Percentiles rank a stretch among this genome's conserved stretches.
phyloP scores from a whole-genome alignment of 2,888 invertebrate species.

The Melieria omissa region DNA sequence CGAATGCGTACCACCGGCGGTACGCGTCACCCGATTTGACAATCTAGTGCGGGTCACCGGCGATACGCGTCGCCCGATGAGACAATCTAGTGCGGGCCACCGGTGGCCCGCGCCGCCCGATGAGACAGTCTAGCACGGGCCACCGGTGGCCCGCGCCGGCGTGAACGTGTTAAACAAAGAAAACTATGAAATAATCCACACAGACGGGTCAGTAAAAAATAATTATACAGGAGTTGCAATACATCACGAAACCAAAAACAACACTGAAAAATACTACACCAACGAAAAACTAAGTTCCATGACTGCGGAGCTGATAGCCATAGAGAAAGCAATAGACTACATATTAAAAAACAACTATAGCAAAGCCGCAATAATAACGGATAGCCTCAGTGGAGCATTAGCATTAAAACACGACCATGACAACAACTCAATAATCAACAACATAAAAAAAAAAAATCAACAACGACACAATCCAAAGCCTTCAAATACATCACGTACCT shows the following conservation, averaged over 20 bases:
- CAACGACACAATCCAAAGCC: background rate
- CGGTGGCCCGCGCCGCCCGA: no score
- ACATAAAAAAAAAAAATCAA: slow-evolving; percentile 2
- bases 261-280: background rate
- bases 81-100: no score
- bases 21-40: no score
- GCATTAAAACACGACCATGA: slow-evolving; percentile 1
- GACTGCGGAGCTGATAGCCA: slow-evolving; percentile 15
- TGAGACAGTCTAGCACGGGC: no score
- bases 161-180: slow-evolving; percentile 3
- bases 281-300: background rate
- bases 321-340: slow-evolving; percentile 19
- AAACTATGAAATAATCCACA: slow-evolving; percentile 11
- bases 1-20: no score
- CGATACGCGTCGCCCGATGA: no score
- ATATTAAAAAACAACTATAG: background rate
- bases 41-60: no score
- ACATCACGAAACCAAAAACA: background rate
- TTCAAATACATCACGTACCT: slow-evolving; percentile 23
- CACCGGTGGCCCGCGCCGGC: no score
- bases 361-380: slow-evolving; percentile 5
- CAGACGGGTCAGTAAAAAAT: slow-evolving; percentile 16
- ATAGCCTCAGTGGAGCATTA: slow-evolving; percentile 21
- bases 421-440: background rate
- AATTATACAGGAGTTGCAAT: slow-evolving; percentile 1